Evolutionary conservation across 2,797 vertebrate genomes (phyloP), one percentile per base, ranked within the genome.

Genomic region (Rallus crepitans): DNA sequence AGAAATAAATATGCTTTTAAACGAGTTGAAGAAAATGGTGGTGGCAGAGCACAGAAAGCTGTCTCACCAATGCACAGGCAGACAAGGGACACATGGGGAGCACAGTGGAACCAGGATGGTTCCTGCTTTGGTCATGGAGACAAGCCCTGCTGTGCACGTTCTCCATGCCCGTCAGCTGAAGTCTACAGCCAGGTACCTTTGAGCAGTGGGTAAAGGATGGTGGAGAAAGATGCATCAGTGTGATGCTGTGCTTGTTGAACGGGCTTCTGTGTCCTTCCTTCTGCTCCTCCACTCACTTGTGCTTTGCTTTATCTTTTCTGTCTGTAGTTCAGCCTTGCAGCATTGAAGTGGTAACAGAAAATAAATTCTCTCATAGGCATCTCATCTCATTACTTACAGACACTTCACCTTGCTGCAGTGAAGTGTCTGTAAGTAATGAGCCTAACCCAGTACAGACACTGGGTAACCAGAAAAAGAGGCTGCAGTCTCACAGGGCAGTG

Each of bases 1-100:
- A 95, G 93, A 90, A 94, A 96, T 52, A 95, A 96, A 91, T 75
- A 77, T 91, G 79, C 90, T 96, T 95, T 78, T 63, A 93, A 82
- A 86, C 18, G 27, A 30, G 87, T 76, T 66, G 5, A 31, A 55
- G 68, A 75, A 47, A 12, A 6, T 0, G 2, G 39, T 57, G 56
- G 81, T 72, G 71, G 91, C 73, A 33, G 71, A 92, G 88, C n/a
- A 7, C 7, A 14, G 82, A 71, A 86, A 81, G 65, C 63, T 82
- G 90, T 47, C 47, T 66, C 63, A 37, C 64, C 0, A 4, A n/a
- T 4, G 13, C 55, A 4, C 18, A 5, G 90, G 56, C 64, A 94
- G 92, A 23, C 75, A 66, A 75, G 63, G 76, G 68, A 72, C 37
- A 15, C 0, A 7, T 2, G 5, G 8, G 7, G 37, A 81, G 61